Conservation (phyloP, 2,888 invertebrate genomes). For the Cetonia aurata region DNA sequence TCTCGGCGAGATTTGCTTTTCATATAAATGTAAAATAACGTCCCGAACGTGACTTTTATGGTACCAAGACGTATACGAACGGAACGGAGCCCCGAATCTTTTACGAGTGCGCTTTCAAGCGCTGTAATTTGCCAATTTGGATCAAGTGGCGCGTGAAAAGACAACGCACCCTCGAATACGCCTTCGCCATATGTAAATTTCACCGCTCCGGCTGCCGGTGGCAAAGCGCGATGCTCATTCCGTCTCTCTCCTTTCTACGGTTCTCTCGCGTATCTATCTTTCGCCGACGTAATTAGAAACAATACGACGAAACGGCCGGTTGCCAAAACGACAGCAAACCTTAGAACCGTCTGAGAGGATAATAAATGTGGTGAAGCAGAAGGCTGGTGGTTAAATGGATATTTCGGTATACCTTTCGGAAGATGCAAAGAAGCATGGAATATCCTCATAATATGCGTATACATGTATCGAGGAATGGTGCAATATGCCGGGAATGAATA, state of each 20-base stretch:
- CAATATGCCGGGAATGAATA: no score
- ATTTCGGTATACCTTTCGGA: no score
- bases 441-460: no score
- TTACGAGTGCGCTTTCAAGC: slow-evolving; percentile 39
- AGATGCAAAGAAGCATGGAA: no score
- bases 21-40: slow-evolving; percentile 41
- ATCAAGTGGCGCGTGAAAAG: slow-evolving; percentile 40
- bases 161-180: slow-evolving; percentile 37
- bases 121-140: slow-evolving; percentile 42
- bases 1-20: slow-evolving; percentile 31
- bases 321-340: slow-evolving; percentile 23
- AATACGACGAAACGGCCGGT: slow-evolving; percentile 27
- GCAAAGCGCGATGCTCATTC: slow-evolving; percentile 3
- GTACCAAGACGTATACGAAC: slow-evolving; percentile 25
- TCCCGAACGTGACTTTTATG: slow-evolving; percentile 38
- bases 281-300: slow-evolving; percentile 35
- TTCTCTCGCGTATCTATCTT: neutral
- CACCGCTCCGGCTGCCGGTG: slow-evolving; percentile 12
- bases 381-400: neutral
- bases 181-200: slow-evolving; percentile 38
- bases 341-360: slow-evolving; percentile 12
- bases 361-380: slow-evolving; percentile 27
- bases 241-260: neutral
- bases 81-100: slow-evolving; percentile 21
- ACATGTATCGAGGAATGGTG: no score